Conservation (phyloP, 2,888 invertebrate species). For the Euspilapteryx auroguttella region DNA sequence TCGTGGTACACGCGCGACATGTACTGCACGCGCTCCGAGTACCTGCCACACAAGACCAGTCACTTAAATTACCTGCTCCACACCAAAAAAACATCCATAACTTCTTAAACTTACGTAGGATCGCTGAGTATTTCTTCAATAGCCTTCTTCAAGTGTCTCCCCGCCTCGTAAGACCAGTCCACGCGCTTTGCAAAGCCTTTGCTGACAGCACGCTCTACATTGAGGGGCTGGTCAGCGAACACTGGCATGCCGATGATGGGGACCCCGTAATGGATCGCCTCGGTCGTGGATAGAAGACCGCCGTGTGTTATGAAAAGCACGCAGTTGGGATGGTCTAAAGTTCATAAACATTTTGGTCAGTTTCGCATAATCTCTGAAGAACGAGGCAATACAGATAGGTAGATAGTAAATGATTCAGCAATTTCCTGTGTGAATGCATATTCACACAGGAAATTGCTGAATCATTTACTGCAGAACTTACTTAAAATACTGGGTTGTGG, state of each 20-base stretch:
- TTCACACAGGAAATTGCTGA: not conserved
- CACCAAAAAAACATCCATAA: not conserved
- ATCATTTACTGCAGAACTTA: conserved; percentile 8
- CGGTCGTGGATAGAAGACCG: conserved; percentile 33
- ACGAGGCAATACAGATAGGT: not conserved
- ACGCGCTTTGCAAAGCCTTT: conserved; percentile 13
- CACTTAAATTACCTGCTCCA: too few species aligned
- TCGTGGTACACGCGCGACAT: conserved; percentile 23
- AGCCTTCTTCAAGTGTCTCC: conserved; percentile 10
- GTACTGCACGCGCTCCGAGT: conserved; percentile 16
- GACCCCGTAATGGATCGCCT: conserved; percentile 34
- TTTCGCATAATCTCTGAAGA: not conserved
- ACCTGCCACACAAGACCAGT: too few species aligned
- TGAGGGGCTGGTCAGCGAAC: conserved; percentile 22
- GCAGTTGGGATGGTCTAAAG: conserved; percentile 25
- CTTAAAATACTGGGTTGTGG: conserved; percentile 36
- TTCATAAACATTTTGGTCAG: conserved; percentile 1
- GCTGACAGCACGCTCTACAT: conserved; percentile 8
- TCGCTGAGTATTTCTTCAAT: conserved; percentile 12
- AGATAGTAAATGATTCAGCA: not conserved
- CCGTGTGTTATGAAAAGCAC: conserved; percentile 35
- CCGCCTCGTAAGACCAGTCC: conserved; percentile 12
- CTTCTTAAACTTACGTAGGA: conserved; percentile 11
- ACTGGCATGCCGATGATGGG: conserved; percentile 34
- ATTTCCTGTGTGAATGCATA: not conserved